Evolutionary conservation across 2,113 vertebrate genomes (phyloP).

Genomic region (Oreocharis arfaki): DNA sequence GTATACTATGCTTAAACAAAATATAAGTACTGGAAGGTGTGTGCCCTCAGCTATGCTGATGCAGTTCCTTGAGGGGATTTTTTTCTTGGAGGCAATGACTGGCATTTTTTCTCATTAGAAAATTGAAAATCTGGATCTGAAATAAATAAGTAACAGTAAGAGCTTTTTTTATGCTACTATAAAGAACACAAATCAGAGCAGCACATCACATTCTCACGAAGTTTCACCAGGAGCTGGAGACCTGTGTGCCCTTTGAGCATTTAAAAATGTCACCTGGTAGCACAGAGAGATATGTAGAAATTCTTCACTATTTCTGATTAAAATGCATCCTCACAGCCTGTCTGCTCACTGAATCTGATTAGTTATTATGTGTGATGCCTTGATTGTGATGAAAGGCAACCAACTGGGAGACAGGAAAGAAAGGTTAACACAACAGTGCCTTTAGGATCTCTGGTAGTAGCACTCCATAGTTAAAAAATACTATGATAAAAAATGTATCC

Average conservation of each 20-base stretch:
- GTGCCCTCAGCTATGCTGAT: background rate
- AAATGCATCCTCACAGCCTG: conserved; percentile 28
- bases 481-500: background rate
- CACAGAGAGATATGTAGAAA: background rate
- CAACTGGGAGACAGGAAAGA: conserved; percentile 2
- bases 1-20: background rate
- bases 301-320: background rate
- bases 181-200: conserved; percentile 2
- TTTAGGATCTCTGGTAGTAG: background rate
- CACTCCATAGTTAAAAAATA: background rate
- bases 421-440: background rate
- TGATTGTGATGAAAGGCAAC: conserved; percentile 10
- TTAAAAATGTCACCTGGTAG: conserved; percentile 35
- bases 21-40: background rate
- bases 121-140: background rate
- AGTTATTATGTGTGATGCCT: conserved; percentile 6
- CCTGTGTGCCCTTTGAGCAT: background rate
- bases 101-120: background rate
- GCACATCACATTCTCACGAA: background rate
- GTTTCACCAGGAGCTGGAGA: background rate
- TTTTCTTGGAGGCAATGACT: background rate
- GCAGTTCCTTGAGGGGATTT: background rate
- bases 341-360: conserved; percentile 22
- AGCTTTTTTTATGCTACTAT: background rate
- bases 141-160: background rate